Evolutionary conservation across 2,797 vertebrate species (phyloP), one percentile per base, ranked within the genome.

Genomic region (Tarsius wallacei): DNA sequence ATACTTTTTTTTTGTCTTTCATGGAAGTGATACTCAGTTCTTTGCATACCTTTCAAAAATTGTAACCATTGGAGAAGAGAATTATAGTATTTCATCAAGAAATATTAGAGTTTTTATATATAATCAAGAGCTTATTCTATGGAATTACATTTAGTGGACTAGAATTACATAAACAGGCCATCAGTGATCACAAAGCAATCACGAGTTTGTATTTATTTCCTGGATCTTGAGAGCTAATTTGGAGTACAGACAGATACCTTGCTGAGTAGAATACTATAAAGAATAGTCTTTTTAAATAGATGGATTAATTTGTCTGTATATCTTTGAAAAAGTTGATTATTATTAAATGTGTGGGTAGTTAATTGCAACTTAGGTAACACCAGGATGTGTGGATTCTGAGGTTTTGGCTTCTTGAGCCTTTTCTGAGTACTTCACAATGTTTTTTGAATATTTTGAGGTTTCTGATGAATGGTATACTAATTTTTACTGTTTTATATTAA

Each of bases 51-150:
- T 97, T 97, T 93, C 36, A 94, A 97, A 97, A 96, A 81, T 70
- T 97, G 98, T 96, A 94, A 97, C 96, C 31, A 14, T 55, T 98
- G 96, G 96, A 97, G 90, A 97, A 97, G 96, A 98, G 96, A 97
- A 96, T 97, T 94, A 81, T 16, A 98, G 76, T 96, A 92, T 89
- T 96, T 95, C 87, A 83, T 96, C 90, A 86, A 96, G 94, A 90
- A 97, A 87, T 91, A 93, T 74, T 95, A 97, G 92, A 57, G 87
- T 97, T 80, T 96, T 98, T 96, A 97, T 61, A 95, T 80, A 95
- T 80, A 93, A 81, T 95, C 91, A 96, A 97, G 91, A 95, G 26
- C 77, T 96, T 81, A 93, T 93, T 95, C 68, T 95, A 61, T 97
- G 97, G 94, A 94, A 86, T 96, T 96, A 96, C n/a, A 94, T 68